Conservation (phyloP, 2,888 invertebrate species). For the Luffia ferchaultella region DNA sequence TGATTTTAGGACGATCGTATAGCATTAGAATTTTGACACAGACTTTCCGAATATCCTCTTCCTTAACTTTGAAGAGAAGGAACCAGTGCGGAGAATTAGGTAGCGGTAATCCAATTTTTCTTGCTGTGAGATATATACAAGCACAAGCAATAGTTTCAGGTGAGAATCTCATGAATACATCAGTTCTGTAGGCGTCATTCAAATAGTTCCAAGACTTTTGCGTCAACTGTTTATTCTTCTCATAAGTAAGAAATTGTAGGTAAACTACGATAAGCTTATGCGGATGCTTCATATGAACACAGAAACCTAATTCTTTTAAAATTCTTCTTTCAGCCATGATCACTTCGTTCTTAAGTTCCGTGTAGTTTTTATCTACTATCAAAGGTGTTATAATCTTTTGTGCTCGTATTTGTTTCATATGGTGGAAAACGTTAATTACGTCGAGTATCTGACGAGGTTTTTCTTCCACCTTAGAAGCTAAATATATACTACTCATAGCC, state of each 20-base stretch:
- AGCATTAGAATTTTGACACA: conserved; percentile 82
- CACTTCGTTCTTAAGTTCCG: conserved; percentile 93
- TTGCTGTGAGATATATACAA: conserved; percentile 96
- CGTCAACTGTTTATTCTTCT: conserved; percentile 88
- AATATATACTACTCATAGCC: conserved; percentile 97
- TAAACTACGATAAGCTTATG: conserved; percentile 98
- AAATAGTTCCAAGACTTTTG: conserved; percentile 99
- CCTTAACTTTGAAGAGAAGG: conserved; percentile 83
- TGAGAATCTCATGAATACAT: conserved; percentile 94
- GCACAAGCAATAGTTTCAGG: conserved; percentile 99
- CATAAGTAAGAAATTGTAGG: conserved; percentile 89
- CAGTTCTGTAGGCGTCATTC: conserved; percentile 97
- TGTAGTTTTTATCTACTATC: conserved; percentile 92
- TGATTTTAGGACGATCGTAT: conserved; percentile 84
- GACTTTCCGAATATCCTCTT: conserved; percentile 85
- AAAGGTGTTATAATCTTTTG: conserved; percentile 90
- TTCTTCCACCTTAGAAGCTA: conserved; percentile 99
- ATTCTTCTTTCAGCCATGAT: conserved; percentile 97
- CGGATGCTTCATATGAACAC: conserved; percentile 99
- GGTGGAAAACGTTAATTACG: conserved; percentile 97
- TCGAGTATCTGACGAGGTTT: conserved; percentile 95
- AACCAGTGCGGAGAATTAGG: conserved; percentile 93
- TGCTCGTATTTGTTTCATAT: conserved; percentile 93
- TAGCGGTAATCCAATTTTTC: conserved; percentile 84
- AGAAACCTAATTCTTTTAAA: conserved; percentile 96